Percentiles rank a stretch among this genome's conserved stretches.
Conservation (phyloP, 1,140 invertebrate species). For the Microplitis demolitor region DNA sequence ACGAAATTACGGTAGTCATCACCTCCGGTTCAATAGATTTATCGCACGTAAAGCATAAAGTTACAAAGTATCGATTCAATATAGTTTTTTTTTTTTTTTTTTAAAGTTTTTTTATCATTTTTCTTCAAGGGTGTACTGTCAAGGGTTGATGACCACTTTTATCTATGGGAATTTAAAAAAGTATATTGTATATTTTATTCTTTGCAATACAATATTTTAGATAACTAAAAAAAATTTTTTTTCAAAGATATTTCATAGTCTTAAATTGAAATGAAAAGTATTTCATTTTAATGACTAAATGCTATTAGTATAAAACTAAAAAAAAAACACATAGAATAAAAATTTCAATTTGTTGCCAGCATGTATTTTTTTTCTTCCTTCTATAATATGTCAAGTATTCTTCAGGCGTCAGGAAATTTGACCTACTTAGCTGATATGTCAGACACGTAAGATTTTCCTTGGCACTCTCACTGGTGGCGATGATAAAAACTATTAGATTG, state of each 20-base stretch:
- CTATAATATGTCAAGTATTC: conserved; percentile 11
- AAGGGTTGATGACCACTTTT: conserved; percentile 7
- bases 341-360: background rate
- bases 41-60: conserved; percentile 25
- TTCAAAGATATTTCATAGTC: conserved; percentile 32
- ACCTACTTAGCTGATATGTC: conserved; percentile 17
- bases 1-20: conserved; percentile 34
- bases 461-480: conserved; percentile 6
- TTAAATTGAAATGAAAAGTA: too few relatives aligned
- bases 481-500: background rate
- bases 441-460: conserved; percentile 10
- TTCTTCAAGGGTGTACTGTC: conserved; percentile 13
- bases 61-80: conserved; percentile 21
- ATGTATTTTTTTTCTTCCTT: conserved; percentile 17
- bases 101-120: conserved; percentile 16
- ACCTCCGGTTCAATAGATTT: conserved; percentile 24
- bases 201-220: background rate
- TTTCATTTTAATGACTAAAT: too few relatives aligned
- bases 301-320: too few relatives aligned
- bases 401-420: background rate
- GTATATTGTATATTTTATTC: background rate
- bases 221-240: background rate
- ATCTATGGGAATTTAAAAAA: background rate
- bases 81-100: conserved; percentile 13
- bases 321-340: background rate